Base-by-base conservation (phyloP, 2,113 vertebrate species). In the Panurus biarmicus region DNA sequence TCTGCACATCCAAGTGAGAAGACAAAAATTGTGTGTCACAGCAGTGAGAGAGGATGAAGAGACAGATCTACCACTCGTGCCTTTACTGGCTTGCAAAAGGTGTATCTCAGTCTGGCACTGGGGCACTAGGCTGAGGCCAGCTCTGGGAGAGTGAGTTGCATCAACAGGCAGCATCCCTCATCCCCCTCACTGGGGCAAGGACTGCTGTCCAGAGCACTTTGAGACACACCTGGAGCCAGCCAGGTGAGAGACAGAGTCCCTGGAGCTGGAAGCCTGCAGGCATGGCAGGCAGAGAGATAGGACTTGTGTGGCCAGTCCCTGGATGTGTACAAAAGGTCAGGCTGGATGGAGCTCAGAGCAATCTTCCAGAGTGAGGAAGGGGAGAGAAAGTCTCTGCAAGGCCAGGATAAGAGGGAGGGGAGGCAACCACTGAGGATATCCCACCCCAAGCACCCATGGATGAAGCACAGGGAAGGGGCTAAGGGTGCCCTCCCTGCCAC, bases 401-500 rank as follows among this genome's bases (percentile, higher is more conserved):
- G 24, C 42, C 3, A 14, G 50, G 62, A n/a, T 26, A 56, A 88
- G 25, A 80, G 29, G 26, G 16, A 81, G 33, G 44, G 50, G 33
- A 70, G 21, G 47, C 3, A n/a, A 66, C 12, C n/a, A 36, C 35
- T 3, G 61, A 61, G 8, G 42, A n/a, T 33, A 58, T 42, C 47
- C 35, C 57, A 40, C 20, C 33, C 24, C 42, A 51, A 50, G 40
- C 25, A 36, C 38, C 22, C 48, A 36, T 1, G 2, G 56, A 44
- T 36, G 0, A 4, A 35, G 15, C 0, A 3, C 42, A 31, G 38
- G 50, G 50, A 45, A 80, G 56, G 38, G 25, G 20, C n/a, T 92
- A 1, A 2, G 36, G 26, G 29, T 5, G 7, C 21, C 23, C n/a
- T 84, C 44, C 28, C 10, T 22, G 21, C 33, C 36, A 56, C 0